Percentiles rank a stretch among this genome's conserved stretches.
phyloP scores from a whole-genome alignment of 2,888 invertebrate species.

The Horisme vitalbata region DNA sequence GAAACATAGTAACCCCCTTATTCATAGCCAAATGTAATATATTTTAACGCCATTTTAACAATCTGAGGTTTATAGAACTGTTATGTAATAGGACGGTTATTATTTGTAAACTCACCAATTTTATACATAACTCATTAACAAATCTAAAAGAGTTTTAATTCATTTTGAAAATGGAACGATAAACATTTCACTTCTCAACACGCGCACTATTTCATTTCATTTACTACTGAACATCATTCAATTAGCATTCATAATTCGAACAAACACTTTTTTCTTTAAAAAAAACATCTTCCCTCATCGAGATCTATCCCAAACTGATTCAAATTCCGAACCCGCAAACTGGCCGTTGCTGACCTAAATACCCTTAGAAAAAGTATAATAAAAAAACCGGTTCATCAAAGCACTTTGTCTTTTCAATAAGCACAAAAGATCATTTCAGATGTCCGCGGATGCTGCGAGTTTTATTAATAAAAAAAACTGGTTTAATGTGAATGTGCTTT shows the following conservation, averaged over 20 bases:
- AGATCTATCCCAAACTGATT: slow-evolving; percentile 53
- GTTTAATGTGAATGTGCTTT: slow-evolving; percentile 74
- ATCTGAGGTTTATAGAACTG: too few relatives aligned
- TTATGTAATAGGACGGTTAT: too few relatives aligned
- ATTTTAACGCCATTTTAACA: too few relatives aligned
- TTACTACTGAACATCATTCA: too few relatives aligned
- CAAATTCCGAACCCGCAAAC: slow-evolving; percentile 40
- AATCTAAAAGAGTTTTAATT: too few relatives aligned
- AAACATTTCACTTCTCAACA: too few relatives aligned
- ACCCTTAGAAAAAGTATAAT: slow-evolving; percentile 46
- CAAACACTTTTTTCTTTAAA: slow-evolving; percentile 3
- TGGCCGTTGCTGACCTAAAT: slow-evolving; percentile 76
- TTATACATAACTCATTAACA: too few relatives aligned
- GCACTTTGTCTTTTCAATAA: slow-evolving; percentile 67
- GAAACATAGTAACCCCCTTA: too few relatives aligned
- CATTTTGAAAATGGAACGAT: too few relatives aligned
- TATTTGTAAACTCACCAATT: too few relatives aligned
- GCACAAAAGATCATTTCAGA: slow-evolving; percentile 71
- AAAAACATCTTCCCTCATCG: slow-evolving; percentile 23
- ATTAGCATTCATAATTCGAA: not conserved
- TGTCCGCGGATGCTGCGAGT: slow-evolving; percentile 75
- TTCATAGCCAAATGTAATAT: too few relatives aligned
- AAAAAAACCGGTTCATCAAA: slow-evolving; percentile 69
- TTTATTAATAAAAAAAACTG: slow-evolving; percentile 62
- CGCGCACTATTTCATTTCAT: too few relatives aligned